phyloP scores from a whole-genome alignment of 2,888 invertebrate species.

The Erebia epiphron region DNA sequence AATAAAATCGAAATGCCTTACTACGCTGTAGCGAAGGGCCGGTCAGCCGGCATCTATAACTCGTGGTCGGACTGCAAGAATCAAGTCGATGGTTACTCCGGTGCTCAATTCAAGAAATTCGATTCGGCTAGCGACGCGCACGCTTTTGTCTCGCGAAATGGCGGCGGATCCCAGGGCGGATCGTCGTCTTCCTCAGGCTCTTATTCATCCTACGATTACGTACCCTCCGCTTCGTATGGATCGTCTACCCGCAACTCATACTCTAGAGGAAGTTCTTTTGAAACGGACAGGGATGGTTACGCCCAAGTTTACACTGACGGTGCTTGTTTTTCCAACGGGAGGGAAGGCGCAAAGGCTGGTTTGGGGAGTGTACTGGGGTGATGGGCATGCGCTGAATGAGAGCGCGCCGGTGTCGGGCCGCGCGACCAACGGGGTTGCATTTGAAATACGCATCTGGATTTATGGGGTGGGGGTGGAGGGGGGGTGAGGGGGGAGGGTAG shows the following conservation, averaged over 20 bases:
- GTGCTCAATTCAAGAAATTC: slow-evolving; percentile 88
- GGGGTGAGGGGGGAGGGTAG: no score
- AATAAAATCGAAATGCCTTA: slow-evolving; percentile 62
- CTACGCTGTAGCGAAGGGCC: slow-evolving; percentile 88
- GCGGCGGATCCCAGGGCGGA: slow-evolving; percentile 31
- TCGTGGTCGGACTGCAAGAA: slow-evolving; percentile 86
- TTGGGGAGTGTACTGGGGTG: slow-evolving; percentile 96
- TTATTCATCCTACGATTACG: not conserved
- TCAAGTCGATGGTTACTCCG: slow-evolving; percentile 83
- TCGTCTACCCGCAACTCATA: not conserved
- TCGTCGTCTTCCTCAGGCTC: slow-evolving; percentile 22
- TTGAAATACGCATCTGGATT: no score
- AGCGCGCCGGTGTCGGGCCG: slow-evolving; percentile 90
- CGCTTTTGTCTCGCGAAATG: slow-evolving; percentile 70
- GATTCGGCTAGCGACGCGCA: slow-evolving; percentile 79
- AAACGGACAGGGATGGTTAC: slow-evolving; percentile 72
- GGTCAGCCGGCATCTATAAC: slow-evolving; percentile 83
- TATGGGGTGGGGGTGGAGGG: no score
- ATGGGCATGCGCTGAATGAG: slow-evolving; percentile 88
- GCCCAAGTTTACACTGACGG: slow-evolving; percentile 95
- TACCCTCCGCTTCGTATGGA: not conserved
- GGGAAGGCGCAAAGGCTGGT: slow-evolving; percentile 90
- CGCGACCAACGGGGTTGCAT: no score
- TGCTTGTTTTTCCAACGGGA: slow-evolving; percentile 93
- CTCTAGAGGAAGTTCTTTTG: slow-evolving; percentile 52